Conservation (phyloP, 1,140 invertebrate species). For the Pissodes strobi region DNA sequence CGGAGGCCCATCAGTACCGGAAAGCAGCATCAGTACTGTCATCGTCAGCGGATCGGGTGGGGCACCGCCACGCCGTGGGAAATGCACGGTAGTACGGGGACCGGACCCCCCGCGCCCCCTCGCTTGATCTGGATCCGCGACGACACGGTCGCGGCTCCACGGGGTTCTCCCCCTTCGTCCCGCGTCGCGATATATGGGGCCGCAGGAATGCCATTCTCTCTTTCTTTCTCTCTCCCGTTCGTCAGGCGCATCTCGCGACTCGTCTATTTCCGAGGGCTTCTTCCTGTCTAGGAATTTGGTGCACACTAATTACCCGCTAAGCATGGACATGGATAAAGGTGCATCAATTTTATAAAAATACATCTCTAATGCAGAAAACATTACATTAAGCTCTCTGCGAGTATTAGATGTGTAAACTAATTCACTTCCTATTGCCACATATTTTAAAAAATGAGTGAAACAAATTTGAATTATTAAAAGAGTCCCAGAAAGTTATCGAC, state of each 20-base stretch:
- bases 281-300: too few species aligned
- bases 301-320: too few species aligned
- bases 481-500: too few species aligned
- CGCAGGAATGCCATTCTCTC: constrained; percentile 17
- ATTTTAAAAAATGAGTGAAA: too few species aligned
- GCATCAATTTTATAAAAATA: too few species aligned
- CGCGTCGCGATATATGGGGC: constrained; percentile 20
- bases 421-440: too few species aligned
- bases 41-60: not conserved
- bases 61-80: constrained; percentile 18
- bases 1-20: constrained; percentile 7
- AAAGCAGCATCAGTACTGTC: constrained; percentile 1
- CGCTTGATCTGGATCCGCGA: constrained; percentile 13
- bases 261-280: too few species aligned
- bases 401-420: too few species aligned
- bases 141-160: constrained; percentile 7
- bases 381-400: too few species aligned
- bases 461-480: too few species aligned
- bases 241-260: not conserved
- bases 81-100: constrained; percentile 17
- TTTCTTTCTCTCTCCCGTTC: not conserved
- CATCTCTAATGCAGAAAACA: too few species aligned
- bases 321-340: too few species aligned
- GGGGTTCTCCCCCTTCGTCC: not conserved
- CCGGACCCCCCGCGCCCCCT: constrained; percentile 7